Base-by-base conservation (phyloP, 2,888 invertebrate genomes). In the Dromius quadrimaculatus region DNA sequence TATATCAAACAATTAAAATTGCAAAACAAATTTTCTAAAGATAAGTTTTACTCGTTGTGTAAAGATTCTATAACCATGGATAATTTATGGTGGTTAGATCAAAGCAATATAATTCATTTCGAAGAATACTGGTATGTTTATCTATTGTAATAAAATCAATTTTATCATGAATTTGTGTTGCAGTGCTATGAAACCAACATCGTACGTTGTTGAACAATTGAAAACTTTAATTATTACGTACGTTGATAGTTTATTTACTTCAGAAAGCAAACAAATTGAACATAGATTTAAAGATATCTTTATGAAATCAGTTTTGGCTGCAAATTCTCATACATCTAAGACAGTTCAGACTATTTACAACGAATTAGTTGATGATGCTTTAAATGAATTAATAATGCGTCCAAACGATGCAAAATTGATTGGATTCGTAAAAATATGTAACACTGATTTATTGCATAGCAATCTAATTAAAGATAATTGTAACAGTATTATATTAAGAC, bases 111-210 rank as follows among this genome's bases (percentile, higher is more conserved):
- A 28, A 13, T 54, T 15, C 17, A 32, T 54, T 54, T 54, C 28
- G 50, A 54, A 28, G 50, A 54, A 23, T 54, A 54, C 15, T 54
- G 50, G 41, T 41, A 41, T 36, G 15, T 15, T n/a, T 41, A 41
- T 38, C 4, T 36, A 36, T 15, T 11, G 5, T 41, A 15, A 41
- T 11, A 41, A 3, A 15, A 15, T 41, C 13, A 2, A 41, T 41
- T n/a, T n/a, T 41, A 41, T 41, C 15, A 6, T 11, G 15, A 11
- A 41, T 11, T 36, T 11, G 36, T 41, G 2, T 41, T 15, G 0
- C 6, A 41, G 41, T 23, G 50, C 50, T 28, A 15, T 8, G 8
- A 54, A 54, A 54, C n/a, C 50, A 11, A 15, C 15, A 23, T 23
- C 50, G 28, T 2, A 54, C 2, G 19, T 54, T 8, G 15, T 28